A percentile compares a stretch with the other conserved stretches of the same genome.
Evolutionary conservation across 2,888 invertebrate genomes (phyloP).

Genomic region (Andricus curvator): DNA sequence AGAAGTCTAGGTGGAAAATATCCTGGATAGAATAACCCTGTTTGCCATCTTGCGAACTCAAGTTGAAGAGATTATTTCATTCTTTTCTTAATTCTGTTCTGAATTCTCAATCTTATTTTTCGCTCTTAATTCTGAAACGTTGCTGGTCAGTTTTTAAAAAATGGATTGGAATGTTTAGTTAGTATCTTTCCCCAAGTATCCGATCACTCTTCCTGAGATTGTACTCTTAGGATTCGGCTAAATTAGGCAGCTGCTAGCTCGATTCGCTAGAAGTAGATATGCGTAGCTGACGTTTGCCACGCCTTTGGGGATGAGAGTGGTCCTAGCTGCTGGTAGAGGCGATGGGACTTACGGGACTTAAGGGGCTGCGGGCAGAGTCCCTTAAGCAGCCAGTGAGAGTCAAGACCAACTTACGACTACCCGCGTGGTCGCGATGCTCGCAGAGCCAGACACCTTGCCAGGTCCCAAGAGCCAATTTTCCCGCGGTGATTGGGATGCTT

Average conservation of each 20-base stretch:
- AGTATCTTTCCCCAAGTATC: constrained; percentile 46
- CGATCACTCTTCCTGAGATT: constrained; percentile 63
- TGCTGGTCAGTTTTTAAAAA: neutral
- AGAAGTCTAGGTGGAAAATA: constrained; percentile 29
- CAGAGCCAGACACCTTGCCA: constrained; percentile 99
- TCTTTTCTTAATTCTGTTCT: neutral
- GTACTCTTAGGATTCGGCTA: constrained; percentile 71
- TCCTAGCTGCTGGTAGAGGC: constrained; percentile 96
- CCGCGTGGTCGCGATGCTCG: constrained; percentile 97
- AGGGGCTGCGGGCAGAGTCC: constrained; percentile 91
- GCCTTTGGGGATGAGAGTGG: constrained; percentile 81
- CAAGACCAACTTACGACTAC: constrained; percentile 93
- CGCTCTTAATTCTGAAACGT: neutral
- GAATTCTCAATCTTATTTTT: neutral
- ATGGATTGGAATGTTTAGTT: neutral
- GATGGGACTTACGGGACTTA: constrained; percentile 91
- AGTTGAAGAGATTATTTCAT: neutral
- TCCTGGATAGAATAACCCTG: constrained; percentile 44
- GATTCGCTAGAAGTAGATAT: constrained; percentile 75
- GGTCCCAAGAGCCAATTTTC: constrained; percentile 95
- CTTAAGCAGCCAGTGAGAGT: constrained; percentile 94
- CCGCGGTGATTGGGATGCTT: constrained; percentile 97
- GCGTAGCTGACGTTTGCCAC: constrained; percentile 76
- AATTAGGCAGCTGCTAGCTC: constrained; percentile 76
- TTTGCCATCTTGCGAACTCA: constrained; percentile 36